Evolutionary conservation across 2,888 invertebrate species (phyloP), one percentile per base, ranked within the genome.

Genomic region (Drosophila antonietae): DNA sequence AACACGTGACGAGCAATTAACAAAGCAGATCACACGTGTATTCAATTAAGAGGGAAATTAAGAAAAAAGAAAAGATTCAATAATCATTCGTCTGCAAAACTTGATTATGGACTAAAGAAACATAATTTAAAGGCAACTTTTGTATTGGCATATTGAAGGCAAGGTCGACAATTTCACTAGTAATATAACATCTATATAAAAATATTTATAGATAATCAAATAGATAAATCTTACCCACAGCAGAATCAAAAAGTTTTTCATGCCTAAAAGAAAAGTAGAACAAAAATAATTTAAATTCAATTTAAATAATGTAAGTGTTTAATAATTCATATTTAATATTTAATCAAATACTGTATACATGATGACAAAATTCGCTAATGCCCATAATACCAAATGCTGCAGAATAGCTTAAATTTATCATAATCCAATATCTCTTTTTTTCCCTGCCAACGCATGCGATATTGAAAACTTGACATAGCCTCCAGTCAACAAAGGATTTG

Each of bases 401-500:
- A 2, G 28, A 5, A n/a, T 8, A 14, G 2, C 12, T 53, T 2
- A 51, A 33, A 33, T 18, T 33, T 12, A 33, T 7, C 33, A 33
- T 33, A 51, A 33, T 28, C 14, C 31, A 56, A 28, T 18, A 31
- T 20, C 20, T 14, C 6, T 52, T 35, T 14, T 3, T 6, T 44
- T 5, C 6, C 20, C 12, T 12, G 20, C 1, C 12, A 9, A 41
- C 23, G 31, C 37, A 10, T 44, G 12, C 37, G 20, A 14, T 57
- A 47, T 35, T 20, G 12, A 20, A 20, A 20, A 33, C 33, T 28
- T n/a, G 60, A 14, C 28, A 28, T n/a, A 12, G n/a, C 37, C 33
- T 14, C 28, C 8, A 44, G 62, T 41, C 41, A 7, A 46, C 72
- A 41, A 52, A 9, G 51, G 56, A 39, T 39, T 46, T n/a, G 44